These are phyloP conservation scores for Pemphredon lugubris DNA, from an alignment of 2,888 invertebrate genomes.

Conservation along the genomic window DNA sequence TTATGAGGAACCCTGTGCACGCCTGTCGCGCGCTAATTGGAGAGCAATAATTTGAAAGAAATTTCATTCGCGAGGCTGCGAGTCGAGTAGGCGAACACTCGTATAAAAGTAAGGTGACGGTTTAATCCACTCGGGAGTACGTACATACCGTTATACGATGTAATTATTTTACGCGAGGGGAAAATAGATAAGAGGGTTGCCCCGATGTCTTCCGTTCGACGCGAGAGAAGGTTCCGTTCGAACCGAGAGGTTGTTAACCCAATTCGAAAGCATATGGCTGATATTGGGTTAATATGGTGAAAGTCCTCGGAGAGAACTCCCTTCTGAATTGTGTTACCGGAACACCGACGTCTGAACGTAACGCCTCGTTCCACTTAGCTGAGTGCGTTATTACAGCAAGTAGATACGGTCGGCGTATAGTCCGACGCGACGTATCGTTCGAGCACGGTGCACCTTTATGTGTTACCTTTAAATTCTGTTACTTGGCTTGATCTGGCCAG, in stretches of 20 bases:
- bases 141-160: not conserved
- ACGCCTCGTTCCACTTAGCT: conserved; percentile 66
- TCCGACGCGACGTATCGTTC: conserved; percentile 49
- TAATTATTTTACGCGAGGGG: not conserved
- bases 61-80: no score
- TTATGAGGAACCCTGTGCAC: no score
- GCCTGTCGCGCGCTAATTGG: no score
- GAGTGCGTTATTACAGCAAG: conserved; percentile 62
- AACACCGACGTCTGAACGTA: conserved; percentile 63
- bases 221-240: conserved; percentile 13
- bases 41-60: no score
- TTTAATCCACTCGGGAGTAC: no score
- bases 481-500: no score
- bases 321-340: conserved; percentile 66
- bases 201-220: conserved; percentile 13
- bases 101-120: no score
- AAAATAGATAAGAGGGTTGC: conserved; percentile 13
- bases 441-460: conserved; percentile 30
- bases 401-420: conserved; percentile 55
- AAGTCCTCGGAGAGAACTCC: conserved; percentile 65
- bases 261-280: conserved; percentile 61
- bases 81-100: no score
- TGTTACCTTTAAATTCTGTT: conserved; percentile 17
- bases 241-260: conserved; percentile 58
- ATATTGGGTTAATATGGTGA: conserved; percentile 68